These are phyloP conservation scores for Australoheros scitulus DNA, from an alignment of 2,113 vertebrate species.

Conservation along the genomic window DNA sequence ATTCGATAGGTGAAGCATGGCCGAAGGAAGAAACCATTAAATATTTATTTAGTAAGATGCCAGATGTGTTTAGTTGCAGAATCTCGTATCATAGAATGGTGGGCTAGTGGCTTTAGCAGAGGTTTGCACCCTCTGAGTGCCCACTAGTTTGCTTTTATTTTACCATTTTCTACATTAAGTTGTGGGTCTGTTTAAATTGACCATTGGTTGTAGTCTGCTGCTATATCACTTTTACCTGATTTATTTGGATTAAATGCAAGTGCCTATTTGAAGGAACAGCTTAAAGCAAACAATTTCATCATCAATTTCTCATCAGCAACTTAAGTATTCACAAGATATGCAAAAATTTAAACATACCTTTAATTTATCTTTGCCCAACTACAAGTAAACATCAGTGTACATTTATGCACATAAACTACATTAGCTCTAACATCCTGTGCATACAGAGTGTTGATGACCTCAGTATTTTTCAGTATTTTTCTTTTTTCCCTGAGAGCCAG, in stretches of 20 bases:
- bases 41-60: background rate
- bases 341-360: background rate
- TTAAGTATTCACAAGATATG: background rate
- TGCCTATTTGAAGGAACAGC: background rate
- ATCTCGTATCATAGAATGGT: background rate
- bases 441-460: slow-evolving; percentile 29
- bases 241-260: background rate
- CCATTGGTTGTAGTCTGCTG: background rate
- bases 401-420: background rate
- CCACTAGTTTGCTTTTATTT: background rate
- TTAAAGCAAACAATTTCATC: background rate
- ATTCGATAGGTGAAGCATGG: background rate
- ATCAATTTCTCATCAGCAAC: background rate
- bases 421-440: background rate
- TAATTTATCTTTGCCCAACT: background rate
- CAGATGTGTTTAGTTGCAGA: background rate
- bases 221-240: background rate
- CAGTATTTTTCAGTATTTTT: slow-evolving; percentile 14
- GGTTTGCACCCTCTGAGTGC: background rate
- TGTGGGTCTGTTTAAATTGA: background rate
- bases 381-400: background rate
- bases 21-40: background rate
- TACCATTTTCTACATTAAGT: background rate
- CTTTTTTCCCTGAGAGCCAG: slow-evolving; percentile 9
- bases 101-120: background rate